A percentile compares a stretch with the other conserved stretches of the same genome.
phyloP scores from a whole-genome alignment of 2,797 vertebrate genomes.

The Cirrhinus molitorella region DNA sequence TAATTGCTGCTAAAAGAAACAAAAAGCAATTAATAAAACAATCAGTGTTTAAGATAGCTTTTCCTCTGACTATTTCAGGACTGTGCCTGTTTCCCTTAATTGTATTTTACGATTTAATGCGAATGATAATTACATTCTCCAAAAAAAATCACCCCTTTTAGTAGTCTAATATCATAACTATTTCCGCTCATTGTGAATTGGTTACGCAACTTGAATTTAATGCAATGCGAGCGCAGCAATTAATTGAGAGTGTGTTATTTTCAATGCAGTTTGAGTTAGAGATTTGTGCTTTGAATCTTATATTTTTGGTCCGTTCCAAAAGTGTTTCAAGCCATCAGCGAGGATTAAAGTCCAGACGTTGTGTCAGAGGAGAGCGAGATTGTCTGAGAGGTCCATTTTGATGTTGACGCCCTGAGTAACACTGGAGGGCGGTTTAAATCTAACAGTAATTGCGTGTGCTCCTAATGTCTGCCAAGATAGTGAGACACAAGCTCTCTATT shows the following conservation, averaged over 20 bases:
- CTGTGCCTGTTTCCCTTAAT: constrained; percentile 39
- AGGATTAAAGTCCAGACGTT: constrained; percentile 34
- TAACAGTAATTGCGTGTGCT: constrained; percentile 62
- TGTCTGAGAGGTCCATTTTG: constrained; percentile 43
- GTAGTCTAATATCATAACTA: constrained; percentile 17
- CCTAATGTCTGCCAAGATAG: constrained; percentile 36
- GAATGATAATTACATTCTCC: constrained; percentile 45
- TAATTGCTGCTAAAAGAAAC: constrained; percentile 80
- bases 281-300: constrained; percentile 5
- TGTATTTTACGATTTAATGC: constrained; percentile 50
- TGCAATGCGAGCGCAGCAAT: not conserved
- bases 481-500: constrained; percentile 19
- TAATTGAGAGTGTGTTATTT: not conserved
- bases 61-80: constrained; percentile 31
- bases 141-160: constrained; percentile 8
- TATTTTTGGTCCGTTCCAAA: constrained; percentile 23
- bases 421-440: constrained; percentile 63
- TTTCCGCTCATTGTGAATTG: not conserved
- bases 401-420: constrained; percentile 67
- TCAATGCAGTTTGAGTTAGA: constrained; percentile 6
- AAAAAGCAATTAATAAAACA: constrained; percentile 80
- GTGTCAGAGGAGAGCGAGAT: constrained; percentile 38
- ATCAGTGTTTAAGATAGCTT: constrained; percentile 71
- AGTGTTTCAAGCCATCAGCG: constrained; percentile 17
- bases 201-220: constrained; percentile 18